These are phyloP conservation scores for Cydia amplana DNA, from an alignment of 1,140 invertebrate species.

Conservation along the genomic window DNA sequence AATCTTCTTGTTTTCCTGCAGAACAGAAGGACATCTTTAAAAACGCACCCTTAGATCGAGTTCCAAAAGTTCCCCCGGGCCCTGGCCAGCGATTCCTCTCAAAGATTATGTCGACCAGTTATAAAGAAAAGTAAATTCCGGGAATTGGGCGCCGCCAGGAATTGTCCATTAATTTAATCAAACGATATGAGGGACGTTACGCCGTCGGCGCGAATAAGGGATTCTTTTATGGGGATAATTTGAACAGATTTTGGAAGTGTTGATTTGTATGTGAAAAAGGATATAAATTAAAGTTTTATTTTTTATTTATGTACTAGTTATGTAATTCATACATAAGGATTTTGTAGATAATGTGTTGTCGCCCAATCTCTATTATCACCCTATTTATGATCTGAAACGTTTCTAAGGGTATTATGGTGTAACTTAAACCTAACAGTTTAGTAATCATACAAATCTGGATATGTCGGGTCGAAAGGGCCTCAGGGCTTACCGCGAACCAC, in stretches of 20 bases:
- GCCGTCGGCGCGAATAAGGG: neutral
- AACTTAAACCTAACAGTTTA: no score
- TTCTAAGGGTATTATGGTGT: no score
- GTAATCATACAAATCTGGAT: no score
- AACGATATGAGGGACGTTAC: slow-evolving; percentile 8
- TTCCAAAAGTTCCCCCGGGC: neutral
- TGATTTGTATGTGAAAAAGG: neutral
- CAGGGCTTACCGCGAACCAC: no score
- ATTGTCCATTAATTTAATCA: slow-evolving; percentile 32
- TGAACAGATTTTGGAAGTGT: neutral
- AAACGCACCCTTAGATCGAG: neutral
- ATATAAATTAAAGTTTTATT: neutral
- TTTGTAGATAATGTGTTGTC: no score
- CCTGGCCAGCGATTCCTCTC: neutral
- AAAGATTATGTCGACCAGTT: slow-evolving; percentile 15
- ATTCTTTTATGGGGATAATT: neutral
- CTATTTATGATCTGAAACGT: no score
- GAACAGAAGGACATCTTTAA: no score
- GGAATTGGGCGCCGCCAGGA: neutral
- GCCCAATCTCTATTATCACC: no score
- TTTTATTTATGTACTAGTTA: no score
- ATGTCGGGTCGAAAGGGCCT: no score
- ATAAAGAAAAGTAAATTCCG: slow-evolving; percentile 27
- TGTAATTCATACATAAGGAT: no score
- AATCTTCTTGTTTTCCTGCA: no score